Evolutionary conservation across 2,113 vertebrate genomes (phyloP), one percentile per base, ranked within the genome.

Genomic region (Ceratotherium simum): DNA sequence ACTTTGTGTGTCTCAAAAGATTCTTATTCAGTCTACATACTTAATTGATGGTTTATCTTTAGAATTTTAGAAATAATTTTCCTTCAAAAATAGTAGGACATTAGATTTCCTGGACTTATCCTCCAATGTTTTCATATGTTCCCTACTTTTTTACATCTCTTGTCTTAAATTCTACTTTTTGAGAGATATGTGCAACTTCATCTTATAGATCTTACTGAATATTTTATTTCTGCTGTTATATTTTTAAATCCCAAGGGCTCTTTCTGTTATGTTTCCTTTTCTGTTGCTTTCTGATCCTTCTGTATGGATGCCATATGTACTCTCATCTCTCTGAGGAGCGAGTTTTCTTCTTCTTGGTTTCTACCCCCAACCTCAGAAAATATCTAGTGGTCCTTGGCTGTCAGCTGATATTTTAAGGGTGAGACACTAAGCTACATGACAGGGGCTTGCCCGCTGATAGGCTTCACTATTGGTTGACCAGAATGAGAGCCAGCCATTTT

Each of bases 161-260:
- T 78, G 14, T n/a, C 67, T 90, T 89, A 76, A 76, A 76, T 90
- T 92, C 25, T 20, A 94, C 42, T 56, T 95, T 85, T 85, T 70
- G 12, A 76, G 60, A 89, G 12, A 36, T 25, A 75, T 64, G 5
- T 42, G 13, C 13, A 80, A 39, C 42, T 70, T 94, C 20, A 46
- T 91, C 17, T 90, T 92, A 69, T 60, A 90, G n/a, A 89, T 75
- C 5, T 76, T 81, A 70, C 8, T 81, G 36, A 56, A 29, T 36
- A 33, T 70, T 54, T 76, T 64, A 20, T 83, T 73, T 91, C 62
- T 79, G 17, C 33, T 88, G 1, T 46, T 23, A 10, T 56, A 65
- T 67, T 65, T 78, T 78, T 69, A 92, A 81, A 69, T 80, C 29
- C 25, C 23, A 75, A 75, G 76, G 64, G 4, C 29, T 92, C 56